Base-by-base conservation (phyloP, 2,888 invertebrate genomes). In the Zaprionus lineosus region DNA sequence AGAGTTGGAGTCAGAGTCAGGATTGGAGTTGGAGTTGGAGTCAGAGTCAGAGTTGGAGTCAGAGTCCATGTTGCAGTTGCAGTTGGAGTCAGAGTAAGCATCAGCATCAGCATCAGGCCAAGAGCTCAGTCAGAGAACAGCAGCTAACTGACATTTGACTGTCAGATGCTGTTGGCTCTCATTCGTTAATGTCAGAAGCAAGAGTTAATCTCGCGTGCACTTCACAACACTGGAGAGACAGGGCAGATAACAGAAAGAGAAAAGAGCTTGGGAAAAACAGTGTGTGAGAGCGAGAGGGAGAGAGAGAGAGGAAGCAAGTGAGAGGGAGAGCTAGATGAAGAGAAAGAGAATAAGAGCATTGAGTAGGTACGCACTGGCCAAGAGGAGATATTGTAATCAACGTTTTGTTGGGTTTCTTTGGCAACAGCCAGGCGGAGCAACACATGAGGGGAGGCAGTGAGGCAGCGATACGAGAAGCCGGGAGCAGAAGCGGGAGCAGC, bases 101-200 rank as follows among this genome's bases (percentile, higher is more conserved):
- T n/a, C n/a, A n/a, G n/a, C n/a, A n/a, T n/a, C n/a, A n/a, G n/a
- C n/a, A n/a, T n/a, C n/a, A n/a, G n/a, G n/a, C 18, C 29, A 24
- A 57, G 34, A 9, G n/a, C 12, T n/a, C 11, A 47, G 57, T 48
- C 47, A 51, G 64, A 64, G 70, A 64, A 62, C 77, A 79, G 81
- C 86, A 83, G 77, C 84, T 60, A 84, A 76, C 86, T 86, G 81
- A 86, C 81, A 86, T 86, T 86, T 85, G 81, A 86, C 84, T 82
- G 81, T 86, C 81, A 82, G 86, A 61, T 84, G 86, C 82, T 81
- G 82, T 81, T 81, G 81, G 81, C 81, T 81, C 81, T 82, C 81
- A 86, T 82, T 82, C 81, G 81, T 82, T 82, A 86, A 82, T 82
- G 81, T 82, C 81, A 81, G 79, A 63, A 60, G 68, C 81, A 84